These are phyloP conservation scores for Equus quagga DNA, from an alignment of 2,113 vertebrate species.

Conservation along the genomic window DNA sequence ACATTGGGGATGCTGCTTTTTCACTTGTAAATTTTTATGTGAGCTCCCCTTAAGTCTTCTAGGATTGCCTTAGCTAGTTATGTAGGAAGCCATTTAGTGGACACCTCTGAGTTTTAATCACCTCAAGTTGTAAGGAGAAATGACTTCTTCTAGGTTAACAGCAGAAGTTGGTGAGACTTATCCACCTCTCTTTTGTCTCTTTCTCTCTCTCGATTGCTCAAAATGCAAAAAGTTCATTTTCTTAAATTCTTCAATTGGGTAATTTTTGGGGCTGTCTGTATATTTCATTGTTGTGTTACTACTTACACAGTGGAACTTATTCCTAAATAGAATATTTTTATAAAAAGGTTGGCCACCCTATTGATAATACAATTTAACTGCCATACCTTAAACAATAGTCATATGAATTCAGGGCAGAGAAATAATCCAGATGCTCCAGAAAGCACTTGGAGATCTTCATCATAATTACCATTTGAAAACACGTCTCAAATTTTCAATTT, in stretches of 20 bases:
- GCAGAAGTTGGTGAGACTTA: neutral
- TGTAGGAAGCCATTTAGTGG: neutral
- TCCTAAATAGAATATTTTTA: constrained; percentile 15
- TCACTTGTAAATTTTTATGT: neutral
- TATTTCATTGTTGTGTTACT: neutral
- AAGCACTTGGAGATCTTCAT: neutral
- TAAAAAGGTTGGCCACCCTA: neutral
- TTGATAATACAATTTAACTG: constrained; percentile 54
- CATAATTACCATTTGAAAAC: neutral
- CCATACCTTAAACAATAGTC: neutral
- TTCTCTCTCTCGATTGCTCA: neutral
- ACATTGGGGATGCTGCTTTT: neutral
- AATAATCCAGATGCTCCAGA: neutral
- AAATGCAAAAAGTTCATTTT: neutral
- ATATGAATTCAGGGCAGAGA: neutral
- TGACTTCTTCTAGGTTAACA: neutral
- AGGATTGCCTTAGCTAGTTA: neutral
- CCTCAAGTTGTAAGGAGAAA: neutral
- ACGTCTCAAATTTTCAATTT: neutral
- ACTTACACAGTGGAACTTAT: neutral
- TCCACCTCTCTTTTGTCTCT: neutral
- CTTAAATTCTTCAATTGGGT: neutral
- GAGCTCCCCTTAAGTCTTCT: neutral
- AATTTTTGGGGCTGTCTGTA: neutral
- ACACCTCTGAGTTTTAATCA: neutral